Conservation (phyloP, 2,888 invertebrate species). For the Morpho achilles region DNA sequence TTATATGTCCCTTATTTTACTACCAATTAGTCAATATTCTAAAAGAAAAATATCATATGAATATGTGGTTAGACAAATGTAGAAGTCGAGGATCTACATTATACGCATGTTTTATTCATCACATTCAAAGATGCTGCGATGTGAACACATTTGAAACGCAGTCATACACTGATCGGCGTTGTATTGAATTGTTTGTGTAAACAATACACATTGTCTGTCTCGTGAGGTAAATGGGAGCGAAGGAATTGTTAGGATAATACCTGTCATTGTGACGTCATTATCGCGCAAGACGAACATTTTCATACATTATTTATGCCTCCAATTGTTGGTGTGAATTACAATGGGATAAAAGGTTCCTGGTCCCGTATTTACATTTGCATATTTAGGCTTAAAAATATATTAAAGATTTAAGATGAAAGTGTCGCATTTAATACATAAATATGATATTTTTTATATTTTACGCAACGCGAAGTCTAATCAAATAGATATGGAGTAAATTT, state of each 20-base stretch:
- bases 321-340: constrained; percentile 16
- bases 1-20: too few species aligned
- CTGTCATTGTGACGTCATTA: constrained; percentile 30
- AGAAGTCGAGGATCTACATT: constrained; percentile 38
- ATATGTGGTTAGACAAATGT: constrained; percentile 27
- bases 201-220: constrained; percentile 39
- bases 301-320: constrained; percentile 18
- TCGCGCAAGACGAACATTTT: constrained; percentile 17
- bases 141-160: constrained; percentile 46
- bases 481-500: too few species aligned
- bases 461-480: too few species aligned
- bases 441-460: too few species aligned
- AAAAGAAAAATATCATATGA: not conserved
- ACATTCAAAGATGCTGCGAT: constrained; percentile 53
- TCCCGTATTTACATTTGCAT: constrained; percentile 3
- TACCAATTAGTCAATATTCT: not conserved
- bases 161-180: constrained; percentile 56
- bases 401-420: not conserved
- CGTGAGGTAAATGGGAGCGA: constrained; percentile 32
- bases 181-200: constrained; percentile 38
- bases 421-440: not conserved
- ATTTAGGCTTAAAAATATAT: constrained; percentile 1
- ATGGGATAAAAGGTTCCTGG: constrained; percentile 8
- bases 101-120: constrained; percentile 69
- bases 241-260: constrained; percentile 29